Evolutionary conservation across 2,113 vertebrate genomes (phyloP), one percentile per base, ranked within the genome.

Genomic region (Candoia aspera): DNA sequence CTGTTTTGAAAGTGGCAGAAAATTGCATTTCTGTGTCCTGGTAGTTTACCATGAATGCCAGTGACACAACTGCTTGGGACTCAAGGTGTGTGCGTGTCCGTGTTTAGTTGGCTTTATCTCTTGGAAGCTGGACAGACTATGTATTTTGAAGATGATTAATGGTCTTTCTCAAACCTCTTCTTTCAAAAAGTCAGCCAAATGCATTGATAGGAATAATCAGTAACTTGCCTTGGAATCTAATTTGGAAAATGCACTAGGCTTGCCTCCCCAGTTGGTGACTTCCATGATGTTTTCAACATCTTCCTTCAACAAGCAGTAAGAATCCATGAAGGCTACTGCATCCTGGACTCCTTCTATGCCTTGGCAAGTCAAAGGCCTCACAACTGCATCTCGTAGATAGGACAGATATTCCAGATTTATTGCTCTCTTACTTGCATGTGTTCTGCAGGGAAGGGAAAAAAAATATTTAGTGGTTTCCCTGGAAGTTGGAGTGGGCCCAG

Each of bases 261-360:
- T 98, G 62, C 98, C 98, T 4, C 98, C 99, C 99, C 98, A 99
- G 0, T 57, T 95, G 93, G 98, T 98, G 90, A 99, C 97, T 96
- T 99, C 99, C 99, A 99, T 99, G 83, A 99, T 98, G 94, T 97
- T 99, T 94, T 99, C 99, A 95, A 99, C 97, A 37, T 99, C 99
- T 92, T 99, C 99, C 95, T 97, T 99, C 97, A 99, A 95, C 93
- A 99, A 97, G 96, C 98, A 97, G 93, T 99, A 99, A 0, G 98
- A 95, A n/a, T 99, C 98, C 98, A 99, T 98, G 58, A 99, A 97
- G 68, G 96, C 94, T 93, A 99, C 93, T 1, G 98, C 98, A 89
- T 98, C 94, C 33, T 91, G 92, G 10, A 99, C 98, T 1, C 99
- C 99, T 57, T 99, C 99, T 0, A 96, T 92, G 49, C 99, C 99